Evolutionary conservation across 2,888 invertebrate species (phyloP), one percentile per base, ranked within the genome.

Genomic region (Timandra comae): DNA sequence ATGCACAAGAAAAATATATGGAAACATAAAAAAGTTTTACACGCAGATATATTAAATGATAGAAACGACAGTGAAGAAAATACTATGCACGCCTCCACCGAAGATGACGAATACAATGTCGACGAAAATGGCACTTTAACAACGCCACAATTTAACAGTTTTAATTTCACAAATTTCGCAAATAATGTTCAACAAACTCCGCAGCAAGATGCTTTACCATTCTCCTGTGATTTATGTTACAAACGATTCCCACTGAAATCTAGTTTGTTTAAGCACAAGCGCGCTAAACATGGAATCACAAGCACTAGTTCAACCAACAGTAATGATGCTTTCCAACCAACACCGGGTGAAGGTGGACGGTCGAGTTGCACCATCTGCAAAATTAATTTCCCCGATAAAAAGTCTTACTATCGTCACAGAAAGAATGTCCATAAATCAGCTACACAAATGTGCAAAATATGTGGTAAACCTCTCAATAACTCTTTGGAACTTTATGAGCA

Each of bases 401-500:
- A 88, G 24, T 86, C 88, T 6, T 89, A 88, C 43, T 88, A 88
- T 30, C 82, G 87, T 1, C 91, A 91, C 44, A 71, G 89, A 40
- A 88, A 88, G 55, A 82, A 79, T 35, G 85, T 87, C 13, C 88
- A 88, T 55, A 86, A 81, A 51, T 76, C 81, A 3, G 63, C 80
- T 20, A 64, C 82, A 39, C 88, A 88, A 50, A 87, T 87, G 62
- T 91, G 91, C 49, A 88, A 88, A 46, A 85, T 90, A 30, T 91
- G 91, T 47, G 88, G 89, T 1, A 89, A 90, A 42, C 79, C 86
- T 0, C 87, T 91, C 29, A 87, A 84, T 38, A 90, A 91, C 7
- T 89, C 89, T 11, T 73, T 87, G 9, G 90, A 91, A 7, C 62
- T 91, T 13, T 89, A 89, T 30, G 86, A 91, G 75, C 71, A 91